phyloP scores from a whole-genome alignment of 2,797 vertebrate genomes.

The Brachyalestes nurse region DNA sequence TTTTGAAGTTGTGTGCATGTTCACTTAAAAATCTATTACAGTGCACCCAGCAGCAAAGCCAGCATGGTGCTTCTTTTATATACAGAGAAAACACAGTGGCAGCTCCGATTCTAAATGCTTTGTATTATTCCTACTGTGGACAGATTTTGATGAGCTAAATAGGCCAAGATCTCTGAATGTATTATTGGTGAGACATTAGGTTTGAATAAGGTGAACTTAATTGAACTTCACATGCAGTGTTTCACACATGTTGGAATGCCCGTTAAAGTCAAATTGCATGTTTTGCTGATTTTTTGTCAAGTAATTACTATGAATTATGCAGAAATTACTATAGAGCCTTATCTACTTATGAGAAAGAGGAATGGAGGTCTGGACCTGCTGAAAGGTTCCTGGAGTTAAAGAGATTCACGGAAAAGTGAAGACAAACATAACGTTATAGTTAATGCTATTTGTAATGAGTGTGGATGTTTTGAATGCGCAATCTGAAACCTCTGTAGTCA shows the following conservation, averaged over 20 bases:
- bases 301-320: no score
- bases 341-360: background rate
- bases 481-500: conserved; percentile 8
- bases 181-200: background rate
- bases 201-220: background rate
- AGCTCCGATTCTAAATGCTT: background rate
- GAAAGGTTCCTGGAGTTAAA: background rate
- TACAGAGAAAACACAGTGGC: no score
- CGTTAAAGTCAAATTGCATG: no score
- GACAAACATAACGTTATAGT: background rate
- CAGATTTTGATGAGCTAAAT: background rate
- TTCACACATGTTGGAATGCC: no score
- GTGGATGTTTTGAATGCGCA: background rate
- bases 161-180: background rate
- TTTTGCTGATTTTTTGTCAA: no score
- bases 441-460: background rate
- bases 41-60: background rate
- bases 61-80: no score
- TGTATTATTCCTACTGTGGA: background rate
- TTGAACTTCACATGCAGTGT: no score
- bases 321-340: background rate
- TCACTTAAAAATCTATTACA: background rate
- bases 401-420: background rate
- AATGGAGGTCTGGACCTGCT: background rate
- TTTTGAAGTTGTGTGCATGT: no score